These are phyloP conservation scores for Metopolophium dirhodum DNA, from an alignment of 1,140 invertebrate genomes.

Conservation along the genomic window DNA sequence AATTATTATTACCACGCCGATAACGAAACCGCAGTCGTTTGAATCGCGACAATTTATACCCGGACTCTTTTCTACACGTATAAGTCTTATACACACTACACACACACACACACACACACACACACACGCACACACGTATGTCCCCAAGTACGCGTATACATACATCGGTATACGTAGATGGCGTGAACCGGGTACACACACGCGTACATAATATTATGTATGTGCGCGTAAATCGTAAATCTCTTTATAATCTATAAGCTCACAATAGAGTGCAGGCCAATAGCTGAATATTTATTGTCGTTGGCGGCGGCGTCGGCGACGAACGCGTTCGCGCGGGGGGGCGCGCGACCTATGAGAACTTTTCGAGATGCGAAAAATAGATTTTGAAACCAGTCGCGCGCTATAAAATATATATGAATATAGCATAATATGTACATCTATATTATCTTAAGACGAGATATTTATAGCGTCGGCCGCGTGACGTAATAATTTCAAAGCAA, in stretches of 20 bases:
- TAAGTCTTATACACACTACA: not conserved
- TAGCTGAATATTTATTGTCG: slow-evolving; percentile 36
- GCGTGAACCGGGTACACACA: not conserved
- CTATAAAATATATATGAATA: not conserved
- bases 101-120: not conserved
- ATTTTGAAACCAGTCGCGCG: slow-evolving; percentile 40
- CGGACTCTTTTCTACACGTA: not conserved
- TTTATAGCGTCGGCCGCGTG: not conserved
- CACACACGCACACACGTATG: not conserved
- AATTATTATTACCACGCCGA: slow-evolving; percentile 38
- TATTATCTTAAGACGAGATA: not conserved
- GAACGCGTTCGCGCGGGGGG: not conserved
- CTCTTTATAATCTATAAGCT: slow-evolving; percentile 50
- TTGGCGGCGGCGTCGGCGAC: not conserved
- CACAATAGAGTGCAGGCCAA: slow-evolving; percentile 31
- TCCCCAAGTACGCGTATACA: not conserved
- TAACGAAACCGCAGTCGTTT: slow-evolving; percentile 33
- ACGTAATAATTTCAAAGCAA: not conserved
- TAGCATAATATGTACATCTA: not conserved
- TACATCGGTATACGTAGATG: slow-evolving; percentile 20
- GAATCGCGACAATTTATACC: slow-evolving; percentile 45
- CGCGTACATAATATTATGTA: not conserved
- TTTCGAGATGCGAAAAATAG: slow-evolving; percentile 29
- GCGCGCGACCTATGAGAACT: slow-evolving; percentile 15
- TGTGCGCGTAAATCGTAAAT: slow-evolving; percentile 41